phyloP scores from a whole-genome alignment of 2,888 invertebrate genomes.

The Celastrina argiolus region DNA sequence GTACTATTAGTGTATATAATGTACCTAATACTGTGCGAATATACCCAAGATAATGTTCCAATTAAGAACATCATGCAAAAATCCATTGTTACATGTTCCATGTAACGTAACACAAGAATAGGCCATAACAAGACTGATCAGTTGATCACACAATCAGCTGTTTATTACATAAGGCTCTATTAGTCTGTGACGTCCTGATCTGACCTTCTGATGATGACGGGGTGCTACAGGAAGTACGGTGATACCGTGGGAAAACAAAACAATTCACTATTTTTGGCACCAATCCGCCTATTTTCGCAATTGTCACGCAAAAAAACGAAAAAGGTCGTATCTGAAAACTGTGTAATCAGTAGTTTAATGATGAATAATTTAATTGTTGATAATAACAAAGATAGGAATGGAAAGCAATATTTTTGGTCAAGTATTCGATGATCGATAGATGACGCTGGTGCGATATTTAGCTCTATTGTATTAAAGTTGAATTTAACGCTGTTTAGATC shows the following conservation, averaged over 20 bases:
- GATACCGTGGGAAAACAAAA: not conserved
- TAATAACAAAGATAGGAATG: no score
- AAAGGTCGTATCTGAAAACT: not conserved
- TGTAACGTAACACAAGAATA: not conserved
- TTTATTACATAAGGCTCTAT: not conserved
- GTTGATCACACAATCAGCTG: not conserved
- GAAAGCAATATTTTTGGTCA: no score
- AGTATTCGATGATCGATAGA: no score
- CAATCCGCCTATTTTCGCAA: not conserved
- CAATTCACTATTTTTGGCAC: conserved; percentile 9
- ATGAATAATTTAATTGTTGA: no score
- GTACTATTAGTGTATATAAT: no score
- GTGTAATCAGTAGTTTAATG: not conserved
- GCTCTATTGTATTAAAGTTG: no score
- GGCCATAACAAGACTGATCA: not conserved
- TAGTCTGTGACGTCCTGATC: not conserved
- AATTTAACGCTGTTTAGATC: no score
- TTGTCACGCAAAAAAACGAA: conserved; percentile 2
- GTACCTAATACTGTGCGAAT: no score
- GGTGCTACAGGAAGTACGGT: not conserved
- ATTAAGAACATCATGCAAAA: no score
- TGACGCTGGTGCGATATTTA: no score
- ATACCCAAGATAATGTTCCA: no score
- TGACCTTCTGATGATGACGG: conserved; percentile 10
- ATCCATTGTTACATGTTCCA: no score